A percentile compares a stretch with the other conserved stretches of the same genome.
Conservation (phyloP, 2,113 vertebrate genomes). For the Gasterosteus nipponicus region DNA sequence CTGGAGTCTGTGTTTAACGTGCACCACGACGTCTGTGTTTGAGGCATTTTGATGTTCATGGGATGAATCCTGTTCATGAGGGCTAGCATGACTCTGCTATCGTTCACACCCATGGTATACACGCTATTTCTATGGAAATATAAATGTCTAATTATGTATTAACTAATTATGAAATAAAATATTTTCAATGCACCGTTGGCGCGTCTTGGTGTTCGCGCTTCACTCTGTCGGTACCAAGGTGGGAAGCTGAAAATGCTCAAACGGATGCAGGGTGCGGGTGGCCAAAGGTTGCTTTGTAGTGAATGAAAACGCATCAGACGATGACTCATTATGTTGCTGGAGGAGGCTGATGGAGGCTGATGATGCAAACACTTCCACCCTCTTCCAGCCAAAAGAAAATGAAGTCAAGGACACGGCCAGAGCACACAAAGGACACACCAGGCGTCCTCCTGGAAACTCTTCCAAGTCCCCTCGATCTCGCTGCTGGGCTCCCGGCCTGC, state of each 20-base stretch:
- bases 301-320: conserved; percentile 34
- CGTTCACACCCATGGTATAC: conserved; percentile 73
- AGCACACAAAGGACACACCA: neutral
- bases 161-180: conserved; percentile 80
- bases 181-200: conserved; percentile 79
- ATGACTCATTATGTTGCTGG: conserved; percentile 41
- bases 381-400: neutral
- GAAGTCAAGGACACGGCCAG: neutral
- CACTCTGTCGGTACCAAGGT: neutral
- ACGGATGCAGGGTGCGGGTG: conserved; percentile 33
- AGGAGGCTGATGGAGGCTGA: conserved; percentile 47
- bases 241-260: no score
- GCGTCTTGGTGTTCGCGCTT: conserved; percentile 3
- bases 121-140: conserved; percentile 81
- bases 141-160: conserved; percentile 82
- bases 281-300: conserved; percentile 34
- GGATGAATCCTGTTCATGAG: conserved; percentile 81
- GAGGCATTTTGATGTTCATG: conserved; percentile 75
- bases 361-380: conserved; percentile 28
- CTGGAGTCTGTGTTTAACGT: conserved; percentile 78
- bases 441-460: neutral
- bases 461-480: conserved; percentile 1
- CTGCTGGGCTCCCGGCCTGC: neutral
- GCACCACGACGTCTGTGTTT: conserved; percentile 77
- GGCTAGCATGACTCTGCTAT: conserved; percentile 85